Evolutionary conservation across 2,113 vertebrate genomes (phyloP).

Genomic region (Desmodus rotundus): DNA sequence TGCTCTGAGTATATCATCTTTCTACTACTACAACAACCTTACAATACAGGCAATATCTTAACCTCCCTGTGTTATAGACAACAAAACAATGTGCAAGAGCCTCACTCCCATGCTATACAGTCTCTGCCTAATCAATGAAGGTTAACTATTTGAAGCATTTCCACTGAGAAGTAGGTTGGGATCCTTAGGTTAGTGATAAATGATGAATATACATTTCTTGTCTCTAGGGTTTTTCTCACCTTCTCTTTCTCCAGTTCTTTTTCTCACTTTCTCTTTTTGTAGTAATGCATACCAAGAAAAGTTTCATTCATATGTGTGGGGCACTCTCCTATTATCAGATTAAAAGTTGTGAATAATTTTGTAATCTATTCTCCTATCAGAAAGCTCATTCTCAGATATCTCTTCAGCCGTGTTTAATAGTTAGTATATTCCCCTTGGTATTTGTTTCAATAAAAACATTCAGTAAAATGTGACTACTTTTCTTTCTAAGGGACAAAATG

Average conservation of each 20-base stretch:
- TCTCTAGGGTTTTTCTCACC: neutral
- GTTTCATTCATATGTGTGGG: conserved; percentile 5
- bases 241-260: conserved; percentile 1
- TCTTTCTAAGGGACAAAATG: conserved; percentile 61
- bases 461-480: conserved; percentile 67
- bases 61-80: neutral
- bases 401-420: conserved; percentile 65
- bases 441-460: conserved; percentile 69
- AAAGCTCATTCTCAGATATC: conserved; percentile 57
- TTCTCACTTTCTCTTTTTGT: conserved; percentile 1
- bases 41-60: neutral
- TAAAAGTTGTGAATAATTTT: conserved; percentile 59
- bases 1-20: neutral
- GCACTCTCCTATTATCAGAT: conserved; percentile 52
- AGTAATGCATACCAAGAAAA: neutral
- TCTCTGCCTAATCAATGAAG: neutral
- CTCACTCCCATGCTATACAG: neutral
- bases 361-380: conserved; percentile 54
- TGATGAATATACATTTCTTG: neutral
- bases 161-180: neutral
- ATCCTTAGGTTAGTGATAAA: neutral
- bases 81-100: neutral
- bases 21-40: neutral
- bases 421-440: conserved; percentile 55
- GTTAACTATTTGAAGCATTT: neutral